Conservation (phyloP, 2,113 vertebrate species). For the Reinhardtius hippoglossoides region DNA sequence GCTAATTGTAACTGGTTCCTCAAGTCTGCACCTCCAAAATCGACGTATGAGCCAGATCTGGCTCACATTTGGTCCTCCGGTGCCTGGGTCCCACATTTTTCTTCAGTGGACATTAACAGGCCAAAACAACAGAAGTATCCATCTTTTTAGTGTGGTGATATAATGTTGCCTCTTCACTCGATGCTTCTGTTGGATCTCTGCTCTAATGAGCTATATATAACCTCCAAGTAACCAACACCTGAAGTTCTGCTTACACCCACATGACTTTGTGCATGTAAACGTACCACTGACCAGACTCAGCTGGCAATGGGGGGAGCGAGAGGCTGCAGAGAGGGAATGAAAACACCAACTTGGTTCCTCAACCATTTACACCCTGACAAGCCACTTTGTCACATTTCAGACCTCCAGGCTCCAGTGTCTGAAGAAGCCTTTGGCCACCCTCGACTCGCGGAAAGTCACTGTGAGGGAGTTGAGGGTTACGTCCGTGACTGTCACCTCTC, state of each 20-base stretch:
- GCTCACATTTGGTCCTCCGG: too few species aligned
- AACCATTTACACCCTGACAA: background rate
- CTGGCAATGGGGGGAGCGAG: background rate
- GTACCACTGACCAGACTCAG: constrained; percentile 25
- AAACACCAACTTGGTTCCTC: background rate
- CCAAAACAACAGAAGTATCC: too few species aligned
- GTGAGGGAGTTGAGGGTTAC: constrained; percentile 97
- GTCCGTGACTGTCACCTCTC: constrained; percentile 95
- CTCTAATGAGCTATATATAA: background rate
- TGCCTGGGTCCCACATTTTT: too few species aligned
- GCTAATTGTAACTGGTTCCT: too few species aligned
- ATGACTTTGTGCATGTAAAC: constrained; percentile 71
- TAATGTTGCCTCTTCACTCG: too few species aligned
- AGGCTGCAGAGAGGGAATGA: constrained; percentile 1
- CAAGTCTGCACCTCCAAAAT: too few species aligned
- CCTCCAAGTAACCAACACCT: background rate
- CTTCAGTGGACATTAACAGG: too few species aligned
- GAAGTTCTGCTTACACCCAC: background rate
- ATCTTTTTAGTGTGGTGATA: too few species aligned
- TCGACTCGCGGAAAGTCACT: constrained; percentile 96
- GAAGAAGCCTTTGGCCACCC: constrained; percentile 94
- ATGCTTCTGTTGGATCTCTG: too few species aligned
- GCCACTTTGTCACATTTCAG: constrained; percentile 66
- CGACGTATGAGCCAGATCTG: too few species aligned
- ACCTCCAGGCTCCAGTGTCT: constrained; percentile 86